phyloP scores from a whole-genome alignment of 2,888 invertebrate species.

The Beris morrisii region DNA sequence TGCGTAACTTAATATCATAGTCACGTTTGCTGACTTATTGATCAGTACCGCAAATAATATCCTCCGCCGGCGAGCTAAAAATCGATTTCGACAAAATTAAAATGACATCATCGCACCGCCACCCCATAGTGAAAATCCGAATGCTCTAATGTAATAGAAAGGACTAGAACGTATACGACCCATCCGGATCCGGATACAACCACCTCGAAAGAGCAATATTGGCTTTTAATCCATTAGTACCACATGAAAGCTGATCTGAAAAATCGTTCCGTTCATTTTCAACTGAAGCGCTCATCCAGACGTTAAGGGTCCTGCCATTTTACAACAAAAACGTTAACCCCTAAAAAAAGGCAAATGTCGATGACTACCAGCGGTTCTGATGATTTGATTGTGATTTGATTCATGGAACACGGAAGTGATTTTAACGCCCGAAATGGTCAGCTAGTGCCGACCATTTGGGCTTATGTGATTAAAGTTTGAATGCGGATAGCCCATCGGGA shows the following conservation, averaged over 20 bases:
- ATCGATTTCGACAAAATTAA: slow-evolving; percentile 24
- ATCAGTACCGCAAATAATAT: not conserved
- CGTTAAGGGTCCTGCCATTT: too few species aligned
- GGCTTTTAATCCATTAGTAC: slow-evolving; percentile 17
- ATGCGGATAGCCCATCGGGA: slow-evolving; percentile 1
- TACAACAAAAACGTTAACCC: too few species aligned
- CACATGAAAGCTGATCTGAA: not conserved
- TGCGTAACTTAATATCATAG: slow-evolving; percentile 16
- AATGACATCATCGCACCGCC: slow-evolving; percentile 18
- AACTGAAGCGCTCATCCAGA: too few species aligned
- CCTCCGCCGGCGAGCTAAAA: not conserved
- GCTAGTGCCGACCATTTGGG: not conserved
- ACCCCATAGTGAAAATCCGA: not conserved
- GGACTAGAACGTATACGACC: not conserved
- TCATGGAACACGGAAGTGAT: slow-evolving; percentile 14
- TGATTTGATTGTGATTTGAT: slow-evolving; percentile 24
- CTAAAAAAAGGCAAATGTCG: too few species aligned
- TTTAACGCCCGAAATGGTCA: slow-evolving; percentile 21
- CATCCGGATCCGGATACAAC: too few species aligned
- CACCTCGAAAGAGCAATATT: slow-evolving; percentile 5
- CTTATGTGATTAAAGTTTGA: not conserved
- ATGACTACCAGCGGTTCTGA: not conserved
- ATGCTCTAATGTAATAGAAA: not conserved
- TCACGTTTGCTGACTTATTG: slow-evolving; percentile 30
- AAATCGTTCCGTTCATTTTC: too few species aligned